Conservation (phyloP, 1,140 invertebrate species). For the Lasioglossum baleicum region DNA sequence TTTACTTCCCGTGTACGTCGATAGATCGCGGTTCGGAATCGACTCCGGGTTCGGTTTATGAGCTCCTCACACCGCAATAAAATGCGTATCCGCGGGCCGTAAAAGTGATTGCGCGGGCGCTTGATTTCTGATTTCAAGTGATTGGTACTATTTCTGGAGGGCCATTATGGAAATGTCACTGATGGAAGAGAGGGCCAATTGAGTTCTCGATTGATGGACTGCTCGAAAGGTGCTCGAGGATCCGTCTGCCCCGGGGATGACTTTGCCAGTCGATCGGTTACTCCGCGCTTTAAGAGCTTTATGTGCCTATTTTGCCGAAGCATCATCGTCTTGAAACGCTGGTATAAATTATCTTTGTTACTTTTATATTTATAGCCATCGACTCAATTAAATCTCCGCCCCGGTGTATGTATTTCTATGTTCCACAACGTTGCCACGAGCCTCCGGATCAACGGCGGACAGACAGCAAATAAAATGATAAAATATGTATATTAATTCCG, state of each 20-base stretch:
- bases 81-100: background rate
- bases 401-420: too few species aligned
- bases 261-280: background rate
- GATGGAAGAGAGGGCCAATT: background rate
- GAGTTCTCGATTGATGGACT: conserved; percentile 1
- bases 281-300: background rate
- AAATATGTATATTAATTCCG: background rate
- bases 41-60: background rate
- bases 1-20: too few species aligned
- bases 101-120: background rate
- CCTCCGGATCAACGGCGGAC: too few species aligned
- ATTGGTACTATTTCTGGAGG: conserved; percentile 4
- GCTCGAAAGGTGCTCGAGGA: conserved; percentile 5
- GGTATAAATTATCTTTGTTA: background rate
- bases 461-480: background rate
- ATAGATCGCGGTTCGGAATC: background rate
- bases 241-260: background rate
- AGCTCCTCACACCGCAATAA: background rate
- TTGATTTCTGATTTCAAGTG: conserved; percentile 4
- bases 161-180: conserved; percentile 3
- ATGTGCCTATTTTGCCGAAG: background rate
- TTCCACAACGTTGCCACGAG: too few species aligned
- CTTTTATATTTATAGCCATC: background rate
- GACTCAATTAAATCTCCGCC: background rate
- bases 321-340: background rate